Conservation (phyloP, 2,113 vertebrate species). For the Heterocephalus glaber region DNA sequence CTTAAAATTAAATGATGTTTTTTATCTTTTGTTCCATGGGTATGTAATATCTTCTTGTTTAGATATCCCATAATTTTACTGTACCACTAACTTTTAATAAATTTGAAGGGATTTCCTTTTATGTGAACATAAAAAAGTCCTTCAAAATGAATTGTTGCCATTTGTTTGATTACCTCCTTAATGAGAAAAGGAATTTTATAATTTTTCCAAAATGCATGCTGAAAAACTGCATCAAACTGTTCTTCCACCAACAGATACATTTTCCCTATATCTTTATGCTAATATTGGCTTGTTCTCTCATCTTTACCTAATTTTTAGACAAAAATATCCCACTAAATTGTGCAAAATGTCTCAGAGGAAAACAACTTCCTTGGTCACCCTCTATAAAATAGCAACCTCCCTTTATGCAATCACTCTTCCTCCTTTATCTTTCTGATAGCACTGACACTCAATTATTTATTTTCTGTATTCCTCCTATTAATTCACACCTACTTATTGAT, state of each 20-base stretch:
- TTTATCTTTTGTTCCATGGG: constrained; percentile 27
- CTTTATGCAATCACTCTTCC: background rate
- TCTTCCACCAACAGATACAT: background rate
- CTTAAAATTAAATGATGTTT: constrained; percentile 1
- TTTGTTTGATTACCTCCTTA: constrained; percentile 15
- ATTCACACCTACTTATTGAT: background rate
- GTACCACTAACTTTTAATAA: constrained; percentile 24
- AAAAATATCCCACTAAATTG: background rate
- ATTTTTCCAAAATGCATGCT: background rate
- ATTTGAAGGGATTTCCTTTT: constrained; percentile 46
- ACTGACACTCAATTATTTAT: background rate
- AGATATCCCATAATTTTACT: constrained; percentile 1
- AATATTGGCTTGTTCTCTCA: background rate
- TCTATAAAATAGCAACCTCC: background rate
- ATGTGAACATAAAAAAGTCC: constrained; percentile 42
- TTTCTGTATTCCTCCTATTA: background rate
- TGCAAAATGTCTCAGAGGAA: background rate
- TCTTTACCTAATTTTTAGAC: background rate
- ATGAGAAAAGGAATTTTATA: constrained; percentile 2
- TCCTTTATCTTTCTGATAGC: background rate
- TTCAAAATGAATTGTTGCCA: background rate
- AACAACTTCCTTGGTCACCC: background rate
- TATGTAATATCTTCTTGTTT: background rate
- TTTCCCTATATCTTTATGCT: background rate
- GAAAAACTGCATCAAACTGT: background rate